Conservation (phyloP, 2,888 invertebrate species). For the Drosophila colorata region DNA sequence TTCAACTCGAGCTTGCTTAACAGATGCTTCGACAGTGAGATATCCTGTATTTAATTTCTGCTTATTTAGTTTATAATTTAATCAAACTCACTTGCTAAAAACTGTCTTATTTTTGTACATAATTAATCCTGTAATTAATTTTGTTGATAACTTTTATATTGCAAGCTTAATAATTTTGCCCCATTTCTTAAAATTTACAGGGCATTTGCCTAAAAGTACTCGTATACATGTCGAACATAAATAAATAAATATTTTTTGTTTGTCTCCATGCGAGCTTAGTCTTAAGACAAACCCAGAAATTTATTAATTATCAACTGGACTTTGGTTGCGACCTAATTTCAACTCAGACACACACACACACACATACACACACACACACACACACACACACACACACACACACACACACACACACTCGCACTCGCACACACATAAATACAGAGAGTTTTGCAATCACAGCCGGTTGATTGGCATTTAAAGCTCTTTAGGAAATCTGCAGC, state of each 20-base stretch:
- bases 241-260: constrained; percentile 15
- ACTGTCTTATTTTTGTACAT: too few species aligned
- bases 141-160: not conserved
- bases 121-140: not conserved
- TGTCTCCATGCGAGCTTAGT: constrained; percentile 8
- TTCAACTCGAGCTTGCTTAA: too few species aligned
- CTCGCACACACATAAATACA: constrained; percentile 11
- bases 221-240: constrained; percentile 7
- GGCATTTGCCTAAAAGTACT: constrained; percentile 22
- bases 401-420: constrained; percentile 4
- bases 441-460: constrained; percentile 62
- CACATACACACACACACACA: not conserved
- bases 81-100: too few species aligned
- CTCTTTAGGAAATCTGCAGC: constrained; percentile 68
- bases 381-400: constrained; percentile 14
- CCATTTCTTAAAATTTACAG: not conserved
- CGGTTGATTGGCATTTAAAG: constrained; percentile 78
- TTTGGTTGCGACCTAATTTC: constrained; percentile 33
- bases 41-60: too few species aligned
- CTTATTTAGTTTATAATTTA: too few species aligned
- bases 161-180: not conserved
- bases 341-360: constrained; percentile 21
- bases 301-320: constrained; percentile 73
- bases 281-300: constrained; percentile 57
- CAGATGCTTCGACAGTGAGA: too few species aligned